Evolutionary conservation across 2,113 vertebrate genomes (phyloP).

Genomic region (Peromyscus californicus): DNA sequence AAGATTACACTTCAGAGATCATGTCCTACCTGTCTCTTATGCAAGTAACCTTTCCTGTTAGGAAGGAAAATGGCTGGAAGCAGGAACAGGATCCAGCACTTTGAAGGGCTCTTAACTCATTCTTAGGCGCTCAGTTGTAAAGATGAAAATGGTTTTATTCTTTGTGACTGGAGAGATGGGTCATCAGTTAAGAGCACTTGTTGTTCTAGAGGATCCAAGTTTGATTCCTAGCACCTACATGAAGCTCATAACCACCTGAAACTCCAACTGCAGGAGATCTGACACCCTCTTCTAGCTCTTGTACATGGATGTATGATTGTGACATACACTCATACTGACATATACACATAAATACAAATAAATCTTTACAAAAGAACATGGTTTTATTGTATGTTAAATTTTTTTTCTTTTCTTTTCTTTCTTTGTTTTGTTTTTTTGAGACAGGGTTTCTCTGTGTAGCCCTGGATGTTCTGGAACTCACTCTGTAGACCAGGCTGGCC

Average conservation of each 20-base stretch:
- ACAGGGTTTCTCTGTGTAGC: not conserved
- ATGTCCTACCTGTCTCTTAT: not conserved
- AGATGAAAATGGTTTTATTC: constrained; percentile 82
- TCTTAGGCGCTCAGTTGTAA: constrained; percentile 60
- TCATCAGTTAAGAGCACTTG: not conserved
- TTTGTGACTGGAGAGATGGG: not conserved
- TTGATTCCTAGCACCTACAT: not conserved
- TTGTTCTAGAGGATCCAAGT: not conserved
- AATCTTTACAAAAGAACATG: not conserved
- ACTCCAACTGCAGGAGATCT: not conserved
- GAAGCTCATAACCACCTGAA: not conserved
- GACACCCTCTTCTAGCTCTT: not conserved
- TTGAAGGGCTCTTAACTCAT: not conserved
- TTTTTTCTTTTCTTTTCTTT: not conserved
- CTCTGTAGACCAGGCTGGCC: not conserved
- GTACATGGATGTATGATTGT: not conserved
- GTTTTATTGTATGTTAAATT: not conserved
- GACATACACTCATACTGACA: not conserved
- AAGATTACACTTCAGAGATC: not conserved
- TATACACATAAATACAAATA: not conserved
- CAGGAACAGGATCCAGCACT: not conserved
- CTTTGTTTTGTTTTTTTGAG: not conserved
- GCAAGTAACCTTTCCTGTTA: not conserved
- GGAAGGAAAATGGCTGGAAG: not conserved
- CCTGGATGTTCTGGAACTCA: not conserved